These are phyloP conservation scores for Peromyscus melanophrys DNA, from an alignment of 2,797 vertebrate species.

Conservation along the genomic window DNA sequence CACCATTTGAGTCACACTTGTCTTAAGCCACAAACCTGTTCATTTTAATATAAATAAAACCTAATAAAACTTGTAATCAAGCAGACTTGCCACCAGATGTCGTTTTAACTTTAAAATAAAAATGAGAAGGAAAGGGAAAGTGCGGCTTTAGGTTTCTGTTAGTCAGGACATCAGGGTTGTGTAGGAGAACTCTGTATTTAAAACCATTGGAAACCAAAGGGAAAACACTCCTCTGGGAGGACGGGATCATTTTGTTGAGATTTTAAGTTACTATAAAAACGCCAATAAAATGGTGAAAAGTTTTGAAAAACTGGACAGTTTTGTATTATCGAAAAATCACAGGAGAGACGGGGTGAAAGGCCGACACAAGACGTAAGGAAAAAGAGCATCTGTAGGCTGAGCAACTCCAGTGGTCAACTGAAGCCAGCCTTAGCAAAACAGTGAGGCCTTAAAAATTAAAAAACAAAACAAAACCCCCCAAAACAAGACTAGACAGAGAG, in stretches of 20 bases:
- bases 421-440: not conserved
- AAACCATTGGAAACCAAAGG: not conserved
- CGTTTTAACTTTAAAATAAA: conserved; percentile 49
- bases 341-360: not conserved
- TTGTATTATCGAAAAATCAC: conserved; percentile 26
- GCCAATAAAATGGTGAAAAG: not conserved
- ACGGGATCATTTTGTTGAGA: not conserved
- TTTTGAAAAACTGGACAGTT: conserved; percentile 10
- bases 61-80: conserved; percentile 65
- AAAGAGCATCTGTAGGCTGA: not conserved
- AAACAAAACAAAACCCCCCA: not conserved
- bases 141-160: not conserved
- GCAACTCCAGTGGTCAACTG: not conserved
- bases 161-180: not conserved
- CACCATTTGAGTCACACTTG: not conserved
- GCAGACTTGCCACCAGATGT: conserved; percentile 82
- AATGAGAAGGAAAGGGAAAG: not conserved
- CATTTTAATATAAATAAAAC: conserved; percentile 26
- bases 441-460: not conserved
- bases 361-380: not conserved
- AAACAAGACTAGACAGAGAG: not conserved
- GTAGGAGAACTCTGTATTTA: not conserved
- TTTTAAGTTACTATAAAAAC: not conserved
- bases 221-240: not conserved
- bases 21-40: conserved; percentile 33